These are phyloP conservation scores for Amblyjoppa fuscipennis DNA, from an alignment of 2,888 invertebrate genomes.

Conservation along the genomic window DNA sequence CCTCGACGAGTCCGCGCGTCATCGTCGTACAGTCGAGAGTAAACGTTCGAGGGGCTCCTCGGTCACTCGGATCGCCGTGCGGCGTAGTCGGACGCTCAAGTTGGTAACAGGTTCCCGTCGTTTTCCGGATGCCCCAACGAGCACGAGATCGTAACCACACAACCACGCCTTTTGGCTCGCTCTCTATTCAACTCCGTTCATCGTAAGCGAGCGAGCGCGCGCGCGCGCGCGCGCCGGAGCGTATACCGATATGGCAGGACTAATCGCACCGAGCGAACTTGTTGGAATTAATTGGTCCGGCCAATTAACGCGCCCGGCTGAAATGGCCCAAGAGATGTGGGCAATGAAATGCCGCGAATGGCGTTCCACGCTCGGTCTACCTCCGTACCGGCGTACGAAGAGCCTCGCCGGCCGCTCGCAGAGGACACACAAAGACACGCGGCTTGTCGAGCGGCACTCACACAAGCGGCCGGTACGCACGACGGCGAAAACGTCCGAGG, in stretches of 20 bases:
- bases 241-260: constrained; percentile 72
- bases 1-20: constrained; percentile 3
- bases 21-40: constrained; percentile 27
- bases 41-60: constrained; percentile 13
- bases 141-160: constrained; percentile 49
- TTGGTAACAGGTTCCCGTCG: constrained; percentile 78
- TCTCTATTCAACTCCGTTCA: constrained; percentile 16
- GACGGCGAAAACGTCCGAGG: constrained; percentile 45
- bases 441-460: not conserved
- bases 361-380: constrained; percentile 58
- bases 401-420: constrained; percentile 30
- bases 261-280: constrained; percentile 83
- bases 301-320: constrained; percentile 84
- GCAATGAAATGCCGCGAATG: constrained; percentile 77
- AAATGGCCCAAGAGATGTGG: constrained; percentile 76
- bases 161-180: constrained; percentile 42
- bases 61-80: constrained; percentile 2
- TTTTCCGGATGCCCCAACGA: constrained; percentile 78
- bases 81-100: constrained; percentile 29
- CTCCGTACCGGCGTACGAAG: constrained; percentile 64
- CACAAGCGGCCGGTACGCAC: not conserved
- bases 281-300: constrained; percentile 85
- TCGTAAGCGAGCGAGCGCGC: constrained; percentile 10
- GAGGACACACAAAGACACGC: not conserved
- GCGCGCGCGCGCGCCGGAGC: constrained; percentile 29